These are phyloP conservation scores for Brotula barbata DNA, from an alignment of 2,797 vertebrate species.

Conservation along the genomic window DNA sequence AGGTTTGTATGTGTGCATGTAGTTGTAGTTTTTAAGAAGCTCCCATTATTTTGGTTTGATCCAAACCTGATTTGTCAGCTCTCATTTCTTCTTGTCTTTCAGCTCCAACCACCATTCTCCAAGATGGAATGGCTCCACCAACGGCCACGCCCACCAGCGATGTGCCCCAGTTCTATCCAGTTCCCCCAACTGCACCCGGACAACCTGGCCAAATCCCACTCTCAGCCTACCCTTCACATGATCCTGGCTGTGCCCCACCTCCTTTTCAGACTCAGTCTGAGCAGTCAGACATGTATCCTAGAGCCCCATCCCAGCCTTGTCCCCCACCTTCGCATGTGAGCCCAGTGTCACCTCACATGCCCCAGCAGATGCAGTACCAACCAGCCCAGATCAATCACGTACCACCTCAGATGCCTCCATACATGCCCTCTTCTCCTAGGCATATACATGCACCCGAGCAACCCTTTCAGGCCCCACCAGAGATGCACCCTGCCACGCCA, in stretches of 20 bases:
- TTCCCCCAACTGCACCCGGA: conserved; percentile 56
- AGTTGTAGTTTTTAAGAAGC: not conserved
- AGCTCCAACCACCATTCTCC: conserved; percentile 84
- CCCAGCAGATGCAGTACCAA: conserved; percentile 64
- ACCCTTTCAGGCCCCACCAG: conserved; percentile 16
- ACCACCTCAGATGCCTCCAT: conserved; percentile 46
- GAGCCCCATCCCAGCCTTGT: conserved; percentile 53
- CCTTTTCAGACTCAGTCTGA: conserved; percentile 71
- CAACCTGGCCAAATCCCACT: conserved; percentile 63
- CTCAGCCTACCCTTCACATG: conserved; percentile 57
- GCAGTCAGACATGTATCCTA: conserved; percentile 66
- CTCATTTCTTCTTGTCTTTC: conserved; percentile 27
- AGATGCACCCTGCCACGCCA: conserved; percentile 43
- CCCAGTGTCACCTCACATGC: conserved; percentile 65
- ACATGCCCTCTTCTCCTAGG: conserved; percentile 71
- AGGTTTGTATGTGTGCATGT: conserved; percentile 71
- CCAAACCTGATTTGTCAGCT: not conserved
- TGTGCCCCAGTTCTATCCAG: conserved; percentile 79
- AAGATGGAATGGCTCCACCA: conserved; percentile 73
- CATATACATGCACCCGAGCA: conserved; percentile 57
- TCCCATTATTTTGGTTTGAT: not conserved
- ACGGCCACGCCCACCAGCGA: conserved; percentile 55
- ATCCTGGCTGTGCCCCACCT: conserved; percentile 62
- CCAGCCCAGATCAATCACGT: conserved; percentile 63
- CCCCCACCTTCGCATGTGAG: conserved; percentile 48